Base-by-base conservation (phyloP, 1,140 invertebrate genomes). In the Hesperophylax magnus region DNA sequence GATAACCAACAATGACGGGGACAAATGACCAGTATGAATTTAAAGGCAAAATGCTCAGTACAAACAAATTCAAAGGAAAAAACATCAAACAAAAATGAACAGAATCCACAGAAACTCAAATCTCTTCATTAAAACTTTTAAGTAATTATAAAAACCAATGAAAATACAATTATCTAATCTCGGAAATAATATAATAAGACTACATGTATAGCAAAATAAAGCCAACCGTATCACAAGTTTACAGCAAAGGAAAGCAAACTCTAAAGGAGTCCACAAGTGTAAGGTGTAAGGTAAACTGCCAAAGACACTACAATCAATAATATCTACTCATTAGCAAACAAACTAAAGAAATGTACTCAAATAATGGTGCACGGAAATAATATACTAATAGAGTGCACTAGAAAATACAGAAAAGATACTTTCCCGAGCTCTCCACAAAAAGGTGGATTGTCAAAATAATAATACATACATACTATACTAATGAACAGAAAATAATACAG, bases 361-460 rank as follows among this genome's bases (percentile, higher is more conserved):
- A 60, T 77, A 74, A 47, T 20, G 58, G 76, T 77, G 58, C 76
- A 77, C 53, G 15, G 56, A 60, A 18, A 76, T 39, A 76, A 47
- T 65, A 80, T 56, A 80, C 31, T 74, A 18, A 74, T 47, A 74
- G 27, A 27, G 58, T 77, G 39, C 58, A 24, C 20, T 65, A 78
- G 53, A 67, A 78, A 56, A 78, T 67, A 67, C 17, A 67, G 34
- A 52, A 56, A 78, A 77, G 5, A 31, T 61, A 65, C 78, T 80
- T 84, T 84, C 83, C 83, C 75, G 83, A 84, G 83, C 83, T 84
- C 83, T 84, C 83, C 83, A 84, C 83, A 61, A 17, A 18, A 80
- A 71, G 47, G 80, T 82, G 83, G 83, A 84, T 52, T 60, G 15
- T 24, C 69, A 39, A 77, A 75, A 69, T 76, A 74, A 69, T 80